Percentiles rank a stretch among this genome's conserved stretches.
Evolutionary conservation across 2,113 vertebrate genomes (phyloP).

Genomic region (Abramis brama): DNA sequence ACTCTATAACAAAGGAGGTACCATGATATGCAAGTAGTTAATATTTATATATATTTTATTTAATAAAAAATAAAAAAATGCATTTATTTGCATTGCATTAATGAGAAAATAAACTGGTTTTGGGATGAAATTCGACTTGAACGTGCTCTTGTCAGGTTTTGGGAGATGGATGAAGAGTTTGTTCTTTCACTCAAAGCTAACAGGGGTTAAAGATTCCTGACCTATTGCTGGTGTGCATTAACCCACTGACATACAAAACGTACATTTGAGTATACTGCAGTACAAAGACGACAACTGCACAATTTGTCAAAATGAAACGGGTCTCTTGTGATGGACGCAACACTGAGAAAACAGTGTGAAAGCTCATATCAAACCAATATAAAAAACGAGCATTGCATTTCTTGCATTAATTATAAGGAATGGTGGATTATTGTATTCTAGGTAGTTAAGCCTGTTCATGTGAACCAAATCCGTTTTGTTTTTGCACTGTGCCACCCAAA

Average conservation of each 20-base stretch:
- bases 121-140: not conserved
- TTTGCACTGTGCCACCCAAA: conserved; percentile 20
- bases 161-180: not conserved
- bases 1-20: too few relatives aligned
- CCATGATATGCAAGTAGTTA: not conserved
- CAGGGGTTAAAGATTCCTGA: not conserved
- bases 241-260: not conserved
- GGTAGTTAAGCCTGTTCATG: conserved; percentile 26
- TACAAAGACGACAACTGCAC: not conserved
- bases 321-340: not conserved
- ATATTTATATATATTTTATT: too few relatives aligned
- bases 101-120: not conserved
- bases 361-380: not conserved
- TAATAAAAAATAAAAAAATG: too few relatives aligned
- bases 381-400: not conserved
- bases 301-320: not conserved
- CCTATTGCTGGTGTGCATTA: conserved; percentile 20
- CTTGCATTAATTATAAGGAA: conserved; percentile 9
- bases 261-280: not conserved
- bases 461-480: not conserved
- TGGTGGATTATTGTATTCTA: conserved; percentile 26
- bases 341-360: not conserved
- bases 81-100: not conserved
- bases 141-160: not conserved
- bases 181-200: not conserved